Evolutionary conservation across 2,113 vertebrate species (phyloP).

Genomic region (Austrofundulus limnaeus): DNA sequence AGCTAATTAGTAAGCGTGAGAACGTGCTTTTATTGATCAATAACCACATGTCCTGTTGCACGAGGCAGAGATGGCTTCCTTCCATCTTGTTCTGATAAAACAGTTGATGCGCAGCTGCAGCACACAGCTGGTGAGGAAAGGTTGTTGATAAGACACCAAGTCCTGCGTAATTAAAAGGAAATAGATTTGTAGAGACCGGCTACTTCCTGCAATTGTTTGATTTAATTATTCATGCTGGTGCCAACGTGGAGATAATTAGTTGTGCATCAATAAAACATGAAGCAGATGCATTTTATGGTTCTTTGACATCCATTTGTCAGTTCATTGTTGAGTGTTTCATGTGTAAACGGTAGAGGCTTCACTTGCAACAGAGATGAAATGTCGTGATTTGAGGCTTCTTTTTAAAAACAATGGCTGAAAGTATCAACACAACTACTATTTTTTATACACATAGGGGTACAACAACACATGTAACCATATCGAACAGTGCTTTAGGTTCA

Average conservation of each 20-base stretch:
- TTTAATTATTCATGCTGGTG: slow-evolving; percentile 27
- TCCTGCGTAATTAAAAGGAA: slow-evolving; percentile 44
- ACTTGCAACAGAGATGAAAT: not conserved
- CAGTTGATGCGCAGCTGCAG: slow-evolving; percentile 24
- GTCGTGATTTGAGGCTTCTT: too few relatives aligned
- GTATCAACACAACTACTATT: too few relatives aligned
- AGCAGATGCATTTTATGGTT: slow-evolving; percentile 20
- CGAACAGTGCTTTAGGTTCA: too few relatives aligned
- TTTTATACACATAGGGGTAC: too few relatives aligned
- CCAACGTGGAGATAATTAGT: slow-evolving; percentile 17
- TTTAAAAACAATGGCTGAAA: too few relatives aligned
- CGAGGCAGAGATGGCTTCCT: slow-evolving; percentile 17
- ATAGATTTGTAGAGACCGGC: slow-evolving; percentile 37
- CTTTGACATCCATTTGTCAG: not conserved
- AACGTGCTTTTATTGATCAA: slow-evolving; percentile 44
- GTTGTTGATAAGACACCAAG: slow-evolving; percentile 66
- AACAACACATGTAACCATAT: too few relatives aligned
- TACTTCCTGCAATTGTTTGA: slow-evolving; percentile 35
- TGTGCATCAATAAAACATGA: slow-evolving; percentile 31
- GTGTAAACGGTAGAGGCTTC: not conserved
- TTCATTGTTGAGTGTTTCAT: not conserved
- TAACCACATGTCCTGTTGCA: slow-evolving; percentile 24
- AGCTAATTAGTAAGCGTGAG: slow-evolving; percentile 19
- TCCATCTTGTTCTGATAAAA: slow-evolving; percentile 28
- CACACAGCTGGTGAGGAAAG: slow-evolving; percentile 37